A percentile compares a stretch with the other conserved stretches of the same genome.
Conservation (phyloP, 2,888 invertebrate species). For the Ernsta delagoae region DNA sequence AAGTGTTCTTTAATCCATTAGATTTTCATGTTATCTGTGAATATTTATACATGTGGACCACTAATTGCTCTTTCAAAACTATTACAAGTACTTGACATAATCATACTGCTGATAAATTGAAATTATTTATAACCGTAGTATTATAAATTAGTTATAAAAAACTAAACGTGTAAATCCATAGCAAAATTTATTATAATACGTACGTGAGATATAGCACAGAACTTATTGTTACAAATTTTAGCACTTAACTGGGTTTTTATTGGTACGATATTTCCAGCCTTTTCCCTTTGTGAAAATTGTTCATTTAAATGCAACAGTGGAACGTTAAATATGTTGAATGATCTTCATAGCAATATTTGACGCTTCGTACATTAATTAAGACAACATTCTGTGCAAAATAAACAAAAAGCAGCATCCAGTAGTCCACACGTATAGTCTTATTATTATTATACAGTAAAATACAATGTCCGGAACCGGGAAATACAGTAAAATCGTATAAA, state of each 20-base stretch:
- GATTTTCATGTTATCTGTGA: constrained; percentile 28
- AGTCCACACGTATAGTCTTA: constrained; percentile 33
- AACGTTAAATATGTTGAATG: no score
- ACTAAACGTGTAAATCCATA: no score
- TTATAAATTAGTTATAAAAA: not conserved
- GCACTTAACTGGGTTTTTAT: no score
- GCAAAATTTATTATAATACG: no score
- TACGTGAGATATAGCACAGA: no score
- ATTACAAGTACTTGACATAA: not conserved
- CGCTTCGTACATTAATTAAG: not conserved
- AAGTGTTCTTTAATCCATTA: constrained; percentile 34
- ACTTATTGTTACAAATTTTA: no score
- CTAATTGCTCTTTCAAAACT: not conserved
- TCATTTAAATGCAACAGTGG: no score
- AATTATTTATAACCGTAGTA: no score
- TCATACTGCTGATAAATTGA: not conserved
- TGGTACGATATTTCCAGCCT: no score
- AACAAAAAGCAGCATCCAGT: constrained; percentile 6
- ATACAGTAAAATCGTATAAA: constrained; percentile 37
- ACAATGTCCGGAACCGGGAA: constrained; percentile 34
- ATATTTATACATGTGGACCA: constrained; percentile 32
- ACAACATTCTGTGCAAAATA: constrained; percentile 13
- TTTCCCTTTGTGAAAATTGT: no score
- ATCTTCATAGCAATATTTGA: not conserved
- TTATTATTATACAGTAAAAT: constrained; percentile 31